Conservation (phyloP, 2,113 vertebrate genomes). For the Centropus unirufus region DNA sequence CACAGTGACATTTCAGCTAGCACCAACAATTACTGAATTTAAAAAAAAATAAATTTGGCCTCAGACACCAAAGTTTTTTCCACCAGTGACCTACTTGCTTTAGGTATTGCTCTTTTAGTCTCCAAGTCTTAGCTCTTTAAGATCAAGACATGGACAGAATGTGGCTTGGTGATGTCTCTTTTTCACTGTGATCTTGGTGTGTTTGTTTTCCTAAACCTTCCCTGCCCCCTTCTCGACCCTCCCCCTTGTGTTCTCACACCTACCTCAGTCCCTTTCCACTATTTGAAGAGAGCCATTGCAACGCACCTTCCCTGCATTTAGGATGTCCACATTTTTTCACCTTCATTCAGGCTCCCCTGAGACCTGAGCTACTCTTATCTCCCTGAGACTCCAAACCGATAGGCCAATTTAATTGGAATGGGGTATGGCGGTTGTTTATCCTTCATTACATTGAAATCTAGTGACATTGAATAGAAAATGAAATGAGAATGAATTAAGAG, state of each 20-base stretch:
- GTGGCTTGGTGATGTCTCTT: background rate
- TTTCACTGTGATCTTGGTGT: background rate
- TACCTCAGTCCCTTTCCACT: background rate
- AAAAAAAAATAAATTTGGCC: background rate
- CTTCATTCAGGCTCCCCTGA: background rate
- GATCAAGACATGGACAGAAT: background rate
- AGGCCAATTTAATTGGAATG: background rate
- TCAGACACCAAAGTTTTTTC: background rate
- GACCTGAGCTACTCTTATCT: slow-evolving; percentile 15
- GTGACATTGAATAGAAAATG: background rate
- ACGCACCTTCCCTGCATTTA: background rate
- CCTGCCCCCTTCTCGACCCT: no score
- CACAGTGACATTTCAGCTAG: background rate
- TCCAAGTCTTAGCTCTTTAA: background rate
- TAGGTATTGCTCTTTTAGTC: background rate
- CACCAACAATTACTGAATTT: background rate
- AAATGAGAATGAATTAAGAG: background rate
- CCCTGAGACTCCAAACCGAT: slow-evolving; percentile 11
- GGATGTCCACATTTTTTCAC: background rate
- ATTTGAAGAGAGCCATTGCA: background rate
- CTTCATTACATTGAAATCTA: background rate
- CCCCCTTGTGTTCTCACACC: background rate
- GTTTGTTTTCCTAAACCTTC: background rate
- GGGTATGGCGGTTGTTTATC: background rate
- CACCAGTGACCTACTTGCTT: background rate